Percentiles rank a stretch among this genome's conserved stretches.
Evolutionary conservation across 2,797 vertebrate species (phyloP).

Genomic region (Pogoniulus pusillus): DNA sequence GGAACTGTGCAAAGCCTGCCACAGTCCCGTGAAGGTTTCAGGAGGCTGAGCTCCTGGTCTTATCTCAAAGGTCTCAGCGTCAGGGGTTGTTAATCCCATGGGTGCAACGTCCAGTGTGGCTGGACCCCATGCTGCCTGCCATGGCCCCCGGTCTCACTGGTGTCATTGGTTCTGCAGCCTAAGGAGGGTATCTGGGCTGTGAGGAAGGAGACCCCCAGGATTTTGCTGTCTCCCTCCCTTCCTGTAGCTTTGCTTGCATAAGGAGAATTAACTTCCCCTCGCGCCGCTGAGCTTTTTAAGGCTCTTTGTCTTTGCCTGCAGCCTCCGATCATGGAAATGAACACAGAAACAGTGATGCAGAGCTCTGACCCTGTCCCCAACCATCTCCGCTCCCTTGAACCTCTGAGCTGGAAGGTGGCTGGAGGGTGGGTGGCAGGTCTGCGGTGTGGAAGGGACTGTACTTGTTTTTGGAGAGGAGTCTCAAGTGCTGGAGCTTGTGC

Average conservation of each 20-base stretch:
- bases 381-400: accelerated
- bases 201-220: not conserved
- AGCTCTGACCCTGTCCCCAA: accelerated
- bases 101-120: not conserved
- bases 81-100: not conserved
- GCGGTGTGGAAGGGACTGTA: accelerated
- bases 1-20: not conserved
- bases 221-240: not conserved
- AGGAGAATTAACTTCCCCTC: slow-evolving; percentile 23
- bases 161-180: accelerated
- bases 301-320: not conserved
- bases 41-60: not conserved
- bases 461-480: not conserved
- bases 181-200: not conserved
- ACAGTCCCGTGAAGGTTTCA: not conserved
- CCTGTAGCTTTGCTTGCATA: not conserved
- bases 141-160: accelerated
- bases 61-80: not conserved
- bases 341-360: accelerated
- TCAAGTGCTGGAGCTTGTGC: not conserved
- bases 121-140: accelerated
- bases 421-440: not conserved
- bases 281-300: not conserved
- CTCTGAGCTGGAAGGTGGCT: not conserved
- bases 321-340: not conserved